Evolutionary conservation across 2,888 invertebrate species (phyloP).

Genomic region (Odontocerum albicorne): DNA sequence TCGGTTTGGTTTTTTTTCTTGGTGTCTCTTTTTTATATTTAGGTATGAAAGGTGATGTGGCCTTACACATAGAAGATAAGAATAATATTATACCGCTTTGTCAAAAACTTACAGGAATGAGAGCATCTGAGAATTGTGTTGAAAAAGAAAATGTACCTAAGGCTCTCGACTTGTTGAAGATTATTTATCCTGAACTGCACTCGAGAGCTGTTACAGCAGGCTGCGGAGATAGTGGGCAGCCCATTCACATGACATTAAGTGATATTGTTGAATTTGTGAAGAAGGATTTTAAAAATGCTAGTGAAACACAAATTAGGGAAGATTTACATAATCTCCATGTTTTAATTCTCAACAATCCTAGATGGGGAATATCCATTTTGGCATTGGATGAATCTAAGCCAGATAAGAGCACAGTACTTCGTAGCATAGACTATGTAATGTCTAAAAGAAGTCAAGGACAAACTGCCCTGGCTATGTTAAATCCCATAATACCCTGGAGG

Average conservation of each 20-base stretch:
- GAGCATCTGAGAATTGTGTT: slow-evolving; percentile 67
- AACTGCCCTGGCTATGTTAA: slow-evolving; percentile 58
- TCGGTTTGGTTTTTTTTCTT: slow-evolving; percentile 66
- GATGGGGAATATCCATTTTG: slow-evolving; percentile 70
- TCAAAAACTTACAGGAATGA: slow-evolving; percentile 54
- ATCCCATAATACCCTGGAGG: slow-evolving; percentile 64
- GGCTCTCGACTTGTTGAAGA: slow-evolving; percentile 65
- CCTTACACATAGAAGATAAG: slow-evolving; percentile 55
- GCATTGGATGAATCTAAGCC: slow-evolving; percentile 49
- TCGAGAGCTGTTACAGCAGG: slow-evolving; percentile 58
- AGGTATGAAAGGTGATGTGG: slow-evolving; percentile 63
- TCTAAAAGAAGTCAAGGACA: slow-evolving; percentile 55
- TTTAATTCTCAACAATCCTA: slow-evolving; percentile 68
- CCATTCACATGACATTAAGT: slow-evolving; percentile 63
- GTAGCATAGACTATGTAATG: slow-evolving; percentile 54
- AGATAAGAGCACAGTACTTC: slow-evolving; percentile 44
- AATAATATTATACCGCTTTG: slow-evolving; percentile 63
- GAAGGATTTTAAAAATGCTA: slow-evolving; percentile 44
- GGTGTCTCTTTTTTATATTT: slow-evolving; percentile 67
- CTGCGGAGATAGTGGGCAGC: slow-evolving; percentile 56
- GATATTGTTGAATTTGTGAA: slow-evolving; percentile 63
- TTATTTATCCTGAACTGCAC: slow-evolving; percentile 66
- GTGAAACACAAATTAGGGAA: slow-evolving; percentile 46
- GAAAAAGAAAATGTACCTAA: slow-evolving; percentile 61
- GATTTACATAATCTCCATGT: slow-evolving; percentile 69